These are phyloP conservation scores for Chionoecetes opilio DNA, from an alignment of 1,140 invertebrate species.

Conservation along the genomic window DNA sequence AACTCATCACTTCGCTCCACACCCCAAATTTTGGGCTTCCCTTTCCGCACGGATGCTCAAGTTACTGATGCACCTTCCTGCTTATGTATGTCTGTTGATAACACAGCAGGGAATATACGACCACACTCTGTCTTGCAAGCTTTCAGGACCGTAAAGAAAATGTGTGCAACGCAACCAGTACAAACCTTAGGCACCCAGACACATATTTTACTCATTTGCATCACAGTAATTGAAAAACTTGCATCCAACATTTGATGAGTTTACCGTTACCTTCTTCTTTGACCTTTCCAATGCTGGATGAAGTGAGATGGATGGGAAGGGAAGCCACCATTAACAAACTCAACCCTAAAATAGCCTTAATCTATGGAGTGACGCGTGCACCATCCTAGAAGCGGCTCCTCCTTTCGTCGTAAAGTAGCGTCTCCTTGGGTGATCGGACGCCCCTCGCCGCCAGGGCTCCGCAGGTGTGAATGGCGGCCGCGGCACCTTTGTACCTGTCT, in stretches of 20 bases:
- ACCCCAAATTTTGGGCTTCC: background rate
- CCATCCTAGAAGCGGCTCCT: background rate
- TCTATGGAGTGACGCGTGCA: background rate
- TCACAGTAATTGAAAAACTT: background rate
- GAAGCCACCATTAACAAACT: background rate
- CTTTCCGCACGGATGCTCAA: background rate
- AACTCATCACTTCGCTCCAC: background rate
- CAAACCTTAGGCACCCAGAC: background rate
- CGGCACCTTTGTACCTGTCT: background rate
- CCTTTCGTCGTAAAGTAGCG: background rate
- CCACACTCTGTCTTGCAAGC: background rate
- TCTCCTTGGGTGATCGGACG: background rate
- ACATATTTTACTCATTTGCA: background rate
- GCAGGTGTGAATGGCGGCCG: background rate
- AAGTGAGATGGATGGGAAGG: background rate
- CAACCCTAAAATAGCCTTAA: conserved; percentile 12
- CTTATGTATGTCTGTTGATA: background rate
- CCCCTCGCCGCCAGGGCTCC: background rate
- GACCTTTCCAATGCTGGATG: background rate
- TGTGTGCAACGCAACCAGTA: background rate
- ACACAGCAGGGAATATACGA: background rate
- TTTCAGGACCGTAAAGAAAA: background rate
- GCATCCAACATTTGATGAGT: background rate
- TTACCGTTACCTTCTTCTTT: background rate
- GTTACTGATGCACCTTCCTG: background rate